Percentiles rank a stretch among this genome's conserved stretches.
Evolutionary conservation across 2,888 invertebrate species (phyloP).

Genomic region (Andrena camellia): DNA sequence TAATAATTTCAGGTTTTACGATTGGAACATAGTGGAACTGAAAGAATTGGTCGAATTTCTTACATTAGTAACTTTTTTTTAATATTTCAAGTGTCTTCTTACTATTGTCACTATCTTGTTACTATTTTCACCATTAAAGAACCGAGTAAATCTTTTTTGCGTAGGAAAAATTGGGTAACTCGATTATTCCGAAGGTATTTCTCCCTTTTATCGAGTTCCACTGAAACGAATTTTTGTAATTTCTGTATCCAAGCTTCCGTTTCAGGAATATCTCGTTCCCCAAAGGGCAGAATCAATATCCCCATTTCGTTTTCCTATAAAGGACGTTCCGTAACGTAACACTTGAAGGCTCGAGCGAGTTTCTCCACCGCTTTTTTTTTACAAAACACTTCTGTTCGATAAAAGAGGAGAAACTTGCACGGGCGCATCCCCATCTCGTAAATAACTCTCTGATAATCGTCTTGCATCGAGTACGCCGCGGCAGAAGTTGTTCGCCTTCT

Average conservation of each 20-base stretch:
- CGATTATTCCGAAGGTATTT: background rate
- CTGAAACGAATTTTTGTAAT: background rate
- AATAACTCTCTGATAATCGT: background rate
- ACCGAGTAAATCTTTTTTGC: too few relatives aligned
- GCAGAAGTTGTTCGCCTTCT: conserved; percentile 1
- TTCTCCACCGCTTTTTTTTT: background rate
- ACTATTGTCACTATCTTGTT: too few relatives aligned
- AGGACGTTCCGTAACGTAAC: background rate
- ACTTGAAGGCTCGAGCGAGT: background rate
- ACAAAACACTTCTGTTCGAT: background rate
- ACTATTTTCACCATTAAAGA: too few relatives aligned
- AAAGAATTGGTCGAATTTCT: too few relatives aligned
- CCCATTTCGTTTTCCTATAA: background rate
- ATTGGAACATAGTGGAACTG: too few relatives aligned
- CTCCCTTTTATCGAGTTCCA: background rate
- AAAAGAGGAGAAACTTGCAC: background rate
- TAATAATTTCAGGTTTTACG: background rate
- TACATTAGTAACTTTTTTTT: too few relatives aligned
- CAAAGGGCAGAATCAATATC: background rate
- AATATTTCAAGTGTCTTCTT: too few relatives aligned
- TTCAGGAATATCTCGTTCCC: background rate
- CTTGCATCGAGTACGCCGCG: background rate
- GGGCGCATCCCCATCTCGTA: background rate
- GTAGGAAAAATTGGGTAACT: too few relatives aligned
- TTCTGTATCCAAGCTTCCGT: background rate